phyloP scores from a whole-genome alignment of 2,797 vertebrate genomes.

The Leptatherina wallacei region DNA sequence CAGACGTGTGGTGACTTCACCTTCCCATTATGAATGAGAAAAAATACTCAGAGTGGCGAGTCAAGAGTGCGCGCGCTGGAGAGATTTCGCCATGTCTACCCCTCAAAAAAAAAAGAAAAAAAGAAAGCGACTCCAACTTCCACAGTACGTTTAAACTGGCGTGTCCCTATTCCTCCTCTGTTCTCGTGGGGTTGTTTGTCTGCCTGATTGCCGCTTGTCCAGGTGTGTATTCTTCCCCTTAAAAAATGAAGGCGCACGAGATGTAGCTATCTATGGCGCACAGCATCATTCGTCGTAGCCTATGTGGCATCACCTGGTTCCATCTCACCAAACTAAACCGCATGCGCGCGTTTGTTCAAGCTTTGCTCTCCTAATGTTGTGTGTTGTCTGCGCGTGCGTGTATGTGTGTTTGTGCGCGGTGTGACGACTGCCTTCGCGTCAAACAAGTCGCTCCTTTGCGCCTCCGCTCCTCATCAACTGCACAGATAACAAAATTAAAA shows the following conservation, averaged over 20 bases:
- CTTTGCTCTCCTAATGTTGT: not conserved
- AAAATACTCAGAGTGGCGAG: slow-evolving; percentile 17
- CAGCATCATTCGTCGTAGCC: slow-evolving; percentile 31
- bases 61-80: slow-evolving; percentile 40
- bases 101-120: slow-evolving; percentile 5
- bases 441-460: slow-evolving; percentile 57
- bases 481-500: slow-evolving; percentile 25
- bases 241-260: slow-evolving; percentile 18
- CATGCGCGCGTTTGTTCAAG: slow-evolving; percentile 32
- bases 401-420: not conserved
- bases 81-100: slow-evolving; percentile 34
- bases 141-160: slow-evolving; percentile 49
- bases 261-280: slow-evolving; percentile 37
- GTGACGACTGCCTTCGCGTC: slow-evolving; percentile 64
- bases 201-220: slow-evolving; percentile 19
- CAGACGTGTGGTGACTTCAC: slow-evolving; percentile 66
- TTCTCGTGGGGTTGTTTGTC: slow-evolving; percentile 5
- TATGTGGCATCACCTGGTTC: slow-evolving; percentile 58
- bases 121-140: slow-evolving; percentile 53
- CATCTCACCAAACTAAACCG: slow-evolving; percentile 46
- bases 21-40: slow-evolving; percentile 57
- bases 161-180: slow-evolving; percentile 15
- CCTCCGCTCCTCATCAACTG: slow-evolving; percentile 50
- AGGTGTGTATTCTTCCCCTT: slow-evolving; percentile 7
- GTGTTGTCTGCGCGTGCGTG: slow-evolving; percentile 2